Evolutionary conservation across 1,140 invertebrate species (phyloP).

Genomic region (Drosophila melanogaster): DNA sequence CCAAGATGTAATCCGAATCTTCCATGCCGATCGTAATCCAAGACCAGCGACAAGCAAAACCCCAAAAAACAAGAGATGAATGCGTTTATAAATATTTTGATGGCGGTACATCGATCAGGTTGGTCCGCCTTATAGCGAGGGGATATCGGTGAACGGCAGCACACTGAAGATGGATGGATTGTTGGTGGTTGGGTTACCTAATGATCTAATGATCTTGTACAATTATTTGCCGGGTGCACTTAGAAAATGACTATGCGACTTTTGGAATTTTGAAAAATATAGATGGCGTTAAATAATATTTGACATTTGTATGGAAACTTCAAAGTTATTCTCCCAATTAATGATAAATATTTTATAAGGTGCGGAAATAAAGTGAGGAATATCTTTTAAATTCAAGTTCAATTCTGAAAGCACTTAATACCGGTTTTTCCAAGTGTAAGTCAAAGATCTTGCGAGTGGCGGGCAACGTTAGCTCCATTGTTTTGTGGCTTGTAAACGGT

Average conservation of each 20-base stretch:
- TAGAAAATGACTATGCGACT: background rate
- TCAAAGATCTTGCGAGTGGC: conserved; percentile 46
- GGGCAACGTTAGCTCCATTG: conserved; percentile 46
- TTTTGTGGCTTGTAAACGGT: conserved; percentile 78
- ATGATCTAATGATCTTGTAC: conserved; percentile 74
- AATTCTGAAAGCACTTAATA: background rate
- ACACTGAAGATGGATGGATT: conserved; percentile 41
- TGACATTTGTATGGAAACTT: background rate
- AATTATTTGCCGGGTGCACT: conserved; percentile 56
- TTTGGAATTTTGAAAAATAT: background rate
- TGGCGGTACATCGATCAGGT: conserved; percentile 66
- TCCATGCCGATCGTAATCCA: conserved; percentile 26
- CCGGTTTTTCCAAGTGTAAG: conserved; percentile 12
- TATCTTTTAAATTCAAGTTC: no score
- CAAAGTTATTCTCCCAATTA: no score
- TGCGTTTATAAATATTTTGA: conserved; percentile 82
- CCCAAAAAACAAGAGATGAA: conserved; percentile 67
- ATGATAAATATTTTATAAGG: no score
- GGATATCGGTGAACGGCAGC: conserved; percentile 5
- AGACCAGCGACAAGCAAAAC: background rate
- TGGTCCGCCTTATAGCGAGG: conserved; percentile 4
- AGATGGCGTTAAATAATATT: background rate
- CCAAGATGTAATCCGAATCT: conserved; percentile 31
- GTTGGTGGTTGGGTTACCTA: conserved; percentile 23
- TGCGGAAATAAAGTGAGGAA: no score